A percentile compares a stretch with the other conserved stretches of the same genome.
Evolutionary conservation across 2,797 vertebrate species (phyloP).

Genomic region (Myotis myotis): DNA sequence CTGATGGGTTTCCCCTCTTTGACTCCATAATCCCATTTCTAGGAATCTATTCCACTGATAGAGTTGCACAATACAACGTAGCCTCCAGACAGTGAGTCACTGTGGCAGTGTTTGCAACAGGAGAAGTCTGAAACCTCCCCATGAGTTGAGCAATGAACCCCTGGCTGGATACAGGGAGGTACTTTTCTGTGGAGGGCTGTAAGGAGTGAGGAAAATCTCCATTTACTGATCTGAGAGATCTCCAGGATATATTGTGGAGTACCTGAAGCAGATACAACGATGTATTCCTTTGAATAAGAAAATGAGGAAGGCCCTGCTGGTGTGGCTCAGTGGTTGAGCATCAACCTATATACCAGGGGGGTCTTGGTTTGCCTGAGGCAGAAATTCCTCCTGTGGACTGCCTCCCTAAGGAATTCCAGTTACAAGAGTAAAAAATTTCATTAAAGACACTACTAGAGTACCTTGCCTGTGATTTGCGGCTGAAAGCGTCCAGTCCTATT

Average conservation of each 20-base stretch:
- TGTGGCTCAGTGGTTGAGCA: no score
- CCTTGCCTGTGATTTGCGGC: background rate
- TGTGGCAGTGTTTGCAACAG: background rate
- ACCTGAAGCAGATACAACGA: background rate
- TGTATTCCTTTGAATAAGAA: background rate
- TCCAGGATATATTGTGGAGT: background rate
- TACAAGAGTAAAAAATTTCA: background rate
- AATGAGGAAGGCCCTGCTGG: background rate
- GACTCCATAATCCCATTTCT: background rate
- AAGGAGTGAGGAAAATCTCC: background rate
- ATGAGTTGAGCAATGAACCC: background rate
- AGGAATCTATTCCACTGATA: background rate
- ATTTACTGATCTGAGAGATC: background rate
- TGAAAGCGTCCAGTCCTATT: background rate
- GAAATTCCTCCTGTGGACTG: background rate
- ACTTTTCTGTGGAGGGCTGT: accelerated
- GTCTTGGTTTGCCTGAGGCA: background rate
- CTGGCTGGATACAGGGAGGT: background rate
- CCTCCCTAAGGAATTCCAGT: background rate
- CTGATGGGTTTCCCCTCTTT: background rate
- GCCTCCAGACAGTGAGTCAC: background rate
- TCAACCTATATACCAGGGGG: no score
- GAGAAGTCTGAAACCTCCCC: background rate
- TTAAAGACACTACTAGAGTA: background rate
- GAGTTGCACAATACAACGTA: background rate